Base-by-base conservation (phyloP, 2,888 invertebrate species). In the Zele albiditarsus region DNA sequence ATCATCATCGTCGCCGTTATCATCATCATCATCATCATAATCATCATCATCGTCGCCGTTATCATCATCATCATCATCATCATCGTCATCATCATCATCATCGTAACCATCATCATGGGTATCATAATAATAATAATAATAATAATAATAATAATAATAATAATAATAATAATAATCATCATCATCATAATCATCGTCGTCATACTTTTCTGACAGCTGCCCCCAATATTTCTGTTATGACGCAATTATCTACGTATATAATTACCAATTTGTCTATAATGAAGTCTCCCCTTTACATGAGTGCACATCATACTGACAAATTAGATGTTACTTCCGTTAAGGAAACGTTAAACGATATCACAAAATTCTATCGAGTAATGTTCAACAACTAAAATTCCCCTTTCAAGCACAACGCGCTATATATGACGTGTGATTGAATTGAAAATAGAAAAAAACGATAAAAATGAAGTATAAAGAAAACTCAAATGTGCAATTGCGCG, bases 201-300 rank as follows among this genome's bases (percentile, higher is more conserved):
- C n/a, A n/a, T 12, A 38, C 16, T 31, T 70, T 73, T 67, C 57
- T 73, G 46, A 63, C 71, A 77, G 67, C 68, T 75, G 65, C 20
- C 20, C n/a, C 8, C 20, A 20, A 20, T 20, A 8, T n/a, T n/a
- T 10, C 4, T 53, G 53, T 20, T 1, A 23, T 53, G 23, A 6
- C 53, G 8, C 53, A 53, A 20, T 53, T 53, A 53, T 53, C 53
- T 53, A 53, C 53, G 53, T 57, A 74, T 60, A 60, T 60, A 60
- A 27, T 10, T 25, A 71, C 67, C 62, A 63, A 74, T 72, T 71
- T 74, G 65, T 74, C 74, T 75, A 70, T 73, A 74, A 38, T 38
- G 38, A 38, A 38, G 38, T 12, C 74, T 69, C 67, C 65, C 71
- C 66, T 78, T 57, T 38, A 74, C 49, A 28, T 67, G 60, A 46